Percentiles rank a stretch among this genome's conserved stretches.
These are phyloP conservation scores for Porites lutea DNA, from an alignment of 64 coral and sea anemone genomes.

Conservation along the genomic window DNA sequence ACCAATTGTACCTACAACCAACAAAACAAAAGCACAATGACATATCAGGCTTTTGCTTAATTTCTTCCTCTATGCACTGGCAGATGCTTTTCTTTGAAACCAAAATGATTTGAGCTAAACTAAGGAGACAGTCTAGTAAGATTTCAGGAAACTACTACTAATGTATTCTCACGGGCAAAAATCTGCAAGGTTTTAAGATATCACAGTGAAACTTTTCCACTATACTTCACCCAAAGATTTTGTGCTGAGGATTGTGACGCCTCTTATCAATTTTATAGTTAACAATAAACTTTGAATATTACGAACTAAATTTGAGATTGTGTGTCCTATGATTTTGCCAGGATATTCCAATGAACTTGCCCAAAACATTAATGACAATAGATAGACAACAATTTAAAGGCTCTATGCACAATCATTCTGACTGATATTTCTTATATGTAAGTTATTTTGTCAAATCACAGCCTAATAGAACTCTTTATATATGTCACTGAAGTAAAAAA, in stretches of 20 bases:
- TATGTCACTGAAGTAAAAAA: conserved; percentile 17
- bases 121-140: conserved; percentile 24
- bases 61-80: conserved; percentile 39
- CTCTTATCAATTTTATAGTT: background rate
- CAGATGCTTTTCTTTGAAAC: conserved; percentile 41
- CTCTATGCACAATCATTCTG: conserved; percentile 23
- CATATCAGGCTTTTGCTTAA: conserved; percentile 48
- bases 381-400: conserved; percentile 3
- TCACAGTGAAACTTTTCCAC: conserved; percentile 30
- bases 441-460: conserved; percentile 40
- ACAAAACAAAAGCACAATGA: conserved; percentile 47
- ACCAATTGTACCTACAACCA: conserved; percentile 46
- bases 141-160: conserved; percentile 40
- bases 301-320: conserved; percentile 36
- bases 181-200: conserved; percentile 41
- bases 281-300: conserved; percentile 32
- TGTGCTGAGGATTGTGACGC: conserved; percentile 7
- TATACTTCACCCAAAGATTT: conserved; percentile 30
- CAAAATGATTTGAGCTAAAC: conserved; percentile 41
- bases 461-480: conserved; percentile 20
- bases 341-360: conserved; percentile 38
- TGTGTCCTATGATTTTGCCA: conserved; percentile 23
- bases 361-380: conserved; percentile 37
- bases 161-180: conserved; percentile 34
- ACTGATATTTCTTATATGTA: conserved; percentile 22